These are phyloP conservation scores for Halocynthia aurantium DNA, from an alignment of 23 tunicate genomes.

Conservation along the genomic window DNA sequence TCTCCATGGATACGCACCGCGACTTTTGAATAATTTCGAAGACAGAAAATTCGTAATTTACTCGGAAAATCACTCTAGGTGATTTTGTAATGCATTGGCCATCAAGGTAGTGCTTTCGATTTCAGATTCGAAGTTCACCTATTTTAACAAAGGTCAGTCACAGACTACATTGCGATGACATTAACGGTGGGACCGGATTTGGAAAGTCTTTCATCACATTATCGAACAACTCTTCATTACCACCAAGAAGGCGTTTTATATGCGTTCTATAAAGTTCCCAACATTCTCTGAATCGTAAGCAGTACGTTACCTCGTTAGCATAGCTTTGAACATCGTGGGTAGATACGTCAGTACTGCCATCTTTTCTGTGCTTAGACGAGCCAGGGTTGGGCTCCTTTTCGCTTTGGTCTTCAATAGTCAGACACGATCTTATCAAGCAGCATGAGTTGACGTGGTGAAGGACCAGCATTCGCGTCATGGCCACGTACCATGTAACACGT, in stretches of 20 bases:
- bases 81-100: too few species aligned
- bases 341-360: not conserved
- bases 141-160: too few species aligned
- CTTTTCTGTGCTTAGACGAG: not conserved
- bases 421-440: not conserved
- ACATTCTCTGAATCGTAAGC: constrained; percentile 9
- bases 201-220: not conserved
- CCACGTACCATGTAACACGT: not conserved
- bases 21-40: too few species aligned
- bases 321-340: not conserved
- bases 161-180: too few species aligned
- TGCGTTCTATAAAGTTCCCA: not conserved
- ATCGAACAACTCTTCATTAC: not conserved
- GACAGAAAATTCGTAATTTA: too few species aligned
- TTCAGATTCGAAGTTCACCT: too few species aligned
- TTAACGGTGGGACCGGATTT: constrained; percentile 2
- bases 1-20: too few species aligned
- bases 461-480: not conserved
- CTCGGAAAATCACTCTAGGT: too few species aligned
- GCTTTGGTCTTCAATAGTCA: not conserved
- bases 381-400: not conserved
- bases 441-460: not conserved
- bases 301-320: constrained; percentile 5
- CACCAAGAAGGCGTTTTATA: constrained; percentile 1
- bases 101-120: too few species aligned